Evolutionary conservation across 2,888 invertebrate genomes (phyloP), one percentile per base, ranked within the genome.

Genomic region (Poecilobothrus nobilitatus): DNA sequence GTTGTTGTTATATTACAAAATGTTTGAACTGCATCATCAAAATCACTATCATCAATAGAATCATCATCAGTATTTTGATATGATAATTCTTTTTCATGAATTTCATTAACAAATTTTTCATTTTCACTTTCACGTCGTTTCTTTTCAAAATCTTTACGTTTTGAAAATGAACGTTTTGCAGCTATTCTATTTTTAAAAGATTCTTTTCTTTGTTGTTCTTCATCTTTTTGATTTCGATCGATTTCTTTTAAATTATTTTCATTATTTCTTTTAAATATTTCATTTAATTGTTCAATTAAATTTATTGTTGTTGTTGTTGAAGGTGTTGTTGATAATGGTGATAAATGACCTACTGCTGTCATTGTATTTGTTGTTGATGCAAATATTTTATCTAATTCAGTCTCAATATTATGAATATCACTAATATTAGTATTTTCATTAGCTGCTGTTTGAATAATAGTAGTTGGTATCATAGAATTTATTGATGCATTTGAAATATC

Each of bases 111-210:
- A 68, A 67, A 62, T 68, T 67, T 69, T 21, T 72, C 69, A 27
- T 67, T 66, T 4, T 68, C 69, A 41, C 66, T 68, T 61, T 67
- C 66, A 66, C 69, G 70, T 18, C 27, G 63, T 66, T 71, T 71
- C 41, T 66, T 68, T n/a, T 66, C 53, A n/a, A 70, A 68, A 67
- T 70, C 69, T 65, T 68, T 69, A 64, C 71, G 68, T 66, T 70
- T 70, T n/a, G 37, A 67, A 53, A 70, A 71, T 64, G 65, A 68
- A 63, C 71, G 62, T 70, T 68, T 71, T 68, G 64, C 66, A 18
- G 41, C 66, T 15, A 20, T 66, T 27, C 22, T 18, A 33, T 53
- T 53, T 53, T 53, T 53, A n/a, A 6, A 18, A 18, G 18, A 53
- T 53, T 12, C 18, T 53, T 18, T 15, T 27, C 65, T 61, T 22